These are phyloP conservation scores for Falco naumanni DNA, from an alignment of 2,797 vertebrate genomes.

Conservation along the genomic window DNA sequence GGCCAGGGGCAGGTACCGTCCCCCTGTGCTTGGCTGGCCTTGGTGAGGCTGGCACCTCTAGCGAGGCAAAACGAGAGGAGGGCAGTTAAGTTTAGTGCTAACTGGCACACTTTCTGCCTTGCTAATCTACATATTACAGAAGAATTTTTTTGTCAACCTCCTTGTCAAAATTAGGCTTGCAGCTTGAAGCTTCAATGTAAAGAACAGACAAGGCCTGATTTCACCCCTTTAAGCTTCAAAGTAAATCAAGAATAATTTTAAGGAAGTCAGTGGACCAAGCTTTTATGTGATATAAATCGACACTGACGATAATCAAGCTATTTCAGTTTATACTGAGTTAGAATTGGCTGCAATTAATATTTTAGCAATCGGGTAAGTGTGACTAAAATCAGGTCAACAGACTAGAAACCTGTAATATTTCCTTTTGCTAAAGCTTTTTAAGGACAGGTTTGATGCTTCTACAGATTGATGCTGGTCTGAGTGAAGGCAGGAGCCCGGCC, in stretches of 20 bases:
- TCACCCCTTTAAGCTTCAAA: not conserved
- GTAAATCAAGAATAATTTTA: not conserved
- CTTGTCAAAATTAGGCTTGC: slow-evolving; percentile 1
- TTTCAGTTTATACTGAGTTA: not conserved
- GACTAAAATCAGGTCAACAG: not conserved
- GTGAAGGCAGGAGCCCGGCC: not conserved
- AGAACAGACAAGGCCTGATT: not conserved
- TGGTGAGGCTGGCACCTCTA: not conserved
- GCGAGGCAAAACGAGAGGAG: not conserved
- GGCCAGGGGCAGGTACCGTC: not conserved
- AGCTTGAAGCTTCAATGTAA: not conserved
- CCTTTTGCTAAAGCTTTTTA: not conserved
- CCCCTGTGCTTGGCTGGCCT: not conserved
- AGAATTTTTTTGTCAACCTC: not conserved
- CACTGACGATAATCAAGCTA: not conserved
- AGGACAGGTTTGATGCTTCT: not conserved
- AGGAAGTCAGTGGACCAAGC: not conserved
- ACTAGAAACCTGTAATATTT: not conserved
- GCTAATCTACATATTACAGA: not conserved
- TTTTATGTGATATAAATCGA: not conserved
- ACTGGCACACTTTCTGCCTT: not conserved
- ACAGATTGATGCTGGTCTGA: not conserved
- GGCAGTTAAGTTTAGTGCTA: not conserved
- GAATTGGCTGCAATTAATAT: slow-evolving; percentile 7
- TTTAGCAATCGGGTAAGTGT: not conserved